Evolutionary conservation across 2,888 invertebrate genomes (phyloP), one percentile per base, ranked within the genome.

Genomic region (Stenolophus ochropezus): DNA sequence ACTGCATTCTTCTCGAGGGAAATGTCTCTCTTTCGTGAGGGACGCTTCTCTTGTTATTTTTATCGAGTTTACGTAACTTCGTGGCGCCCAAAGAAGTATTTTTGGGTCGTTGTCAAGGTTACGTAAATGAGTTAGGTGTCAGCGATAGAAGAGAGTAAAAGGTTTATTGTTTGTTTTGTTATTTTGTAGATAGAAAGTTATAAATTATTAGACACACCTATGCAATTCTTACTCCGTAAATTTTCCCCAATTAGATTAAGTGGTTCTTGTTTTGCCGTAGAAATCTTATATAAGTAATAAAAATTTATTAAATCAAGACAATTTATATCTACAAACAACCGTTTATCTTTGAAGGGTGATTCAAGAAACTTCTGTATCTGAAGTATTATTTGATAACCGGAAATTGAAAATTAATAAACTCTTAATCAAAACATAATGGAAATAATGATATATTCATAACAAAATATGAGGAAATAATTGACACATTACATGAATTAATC

Each of bases 71-170:
- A 69, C 11, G 33, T 69, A 16, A 69, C 16, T 8, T 18, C 25
- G n/a, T 69, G 65, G 65, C 65, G 65, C 33, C 33, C 23, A 33
- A 1, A 14, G 2, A n/a, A n/a, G 16, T 69, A 69, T 69, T 69
- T 69, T 69, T 33, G 27, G 65, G 20, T 33, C 61, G 61, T 27
- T 65, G 61, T 65, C 61, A 65, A 65, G 61, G 61, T 27, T 65
- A 65, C 61, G 61, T 11, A 27, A 16, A 14, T 11, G 61, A 25
- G 61, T 56, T 21, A 56, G 23, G 21, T 8, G 23, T 56, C 6
- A 56, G 21, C 20, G 4, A 23, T 21, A 20, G 16, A 49, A 49
- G 49, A n/a, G 33, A 42, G 33, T 42, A 42, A 42, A 42, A 3
- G 33, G 33, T 33, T 33, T 33, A 33, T 33, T 33, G 3, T 42